Evolutionary conservation across 1,140 invertebrate species (phyloP), one percentile per base, ranked within the genome.

Genomic region (Subanguina moxae): DNA sequence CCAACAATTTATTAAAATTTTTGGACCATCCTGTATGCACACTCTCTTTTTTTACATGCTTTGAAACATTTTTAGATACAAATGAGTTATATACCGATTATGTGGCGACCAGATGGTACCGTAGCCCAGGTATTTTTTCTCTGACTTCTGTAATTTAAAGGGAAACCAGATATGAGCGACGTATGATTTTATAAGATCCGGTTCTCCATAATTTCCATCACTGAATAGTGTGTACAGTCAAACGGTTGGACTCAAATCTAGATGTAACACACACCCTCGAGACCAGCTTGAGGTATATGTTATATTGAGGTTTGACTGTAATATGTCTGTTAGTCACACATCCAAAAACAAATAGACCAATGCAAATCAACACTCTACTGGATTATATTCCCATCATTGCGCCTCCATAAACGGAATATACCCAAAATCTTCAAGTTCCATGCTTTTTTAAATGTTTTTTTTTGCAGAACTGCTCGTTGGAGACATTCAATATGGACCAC

Each of bases 1-100:
- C n/a, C n/a, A n/a, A n/a, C n/a, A n/a, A n/a, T n/a, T n/a, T 38
- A 38, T 38, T 17, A n/a, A 56, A 17, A 42, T 28, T 64, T 72
- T 30, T 57, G 0, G 19, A 5, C 27, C 38, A 61, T 21, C 8
- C 8, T n/a, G 19, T n/a, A 23, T 52, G 9, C 15, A n/a, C 28
- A 32, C 17, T n/a, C 48, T 21, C 30, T 62, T 57, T 13, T 25
- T 28, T 1, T n/a, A n/a, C n/a, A n/a, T n/a, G n/a, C n/a, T n/a
- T n/a, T n/a, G n/a, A 72, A 57, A 64, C 23, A 0, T 30, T 61
- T 84, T 77, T 80, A 82, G 86, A 85, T 74, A 91, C 93, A 0
- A 93, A 92, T 8, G 94, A 97, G 86, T 93, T 94, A 83, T 97
- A 96, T 82, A 99, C 95, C 62, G 95, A 99, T 84, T 98, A 99